Conservation (phyloP, 1,140 invertebrate genomes). For the Heterodera carotae region DNA sequence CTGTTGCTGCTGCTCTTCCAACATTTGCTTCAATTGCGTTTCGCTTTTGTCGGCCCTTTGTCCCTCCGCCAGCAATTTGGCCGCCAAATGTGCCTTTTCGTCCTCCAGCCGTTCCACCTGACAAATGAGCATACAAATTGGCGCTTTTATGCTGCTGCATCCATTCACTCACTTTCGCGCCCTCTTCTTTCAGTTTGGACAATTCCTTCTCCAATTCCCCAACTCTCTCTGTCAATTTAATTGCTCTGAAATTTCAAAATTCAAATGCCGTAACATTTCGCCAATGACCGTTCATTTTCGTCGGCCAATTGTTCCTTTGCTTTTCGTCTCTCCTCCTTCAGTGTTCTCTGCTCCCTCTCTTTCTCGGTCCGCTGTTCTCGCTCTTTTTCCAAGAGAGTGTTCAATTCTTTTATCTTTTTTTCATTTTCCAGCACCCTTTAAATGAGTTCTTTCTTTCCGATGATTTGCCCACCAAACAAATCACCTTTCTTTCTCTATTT, state of each 20-base stretch:
- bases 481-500: neutral
- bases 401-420: neutral
- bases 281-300: neutral
- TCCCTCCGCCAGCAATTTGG: constrained; percentile 3
- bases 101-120: constrained; percentile 15
- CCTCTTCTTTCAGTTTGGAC: neutral
- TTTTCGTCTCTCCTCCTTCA: neutral
- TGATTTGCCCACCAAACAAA: neutral
- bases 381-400: neutral
- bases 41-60: neutral
- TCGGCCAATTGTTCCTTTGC: neutral
- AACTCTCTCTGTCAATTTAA: constrained; percentile 9
- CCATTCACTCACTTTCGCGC: neutral
- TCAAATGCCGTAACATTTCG: neutral
- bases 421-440: neutral
- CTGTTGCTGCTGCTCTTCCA: constrained; percentile 3
- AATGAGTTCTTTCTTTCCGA: neutral
- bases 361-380: neutral
- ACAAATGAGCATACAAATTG: neutral
- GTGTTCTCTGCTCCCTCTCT: constrained; percentile 1
- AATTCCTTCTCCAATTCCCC: neutral
- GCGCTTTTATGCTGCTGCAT: neutral
- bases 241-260: neutral
- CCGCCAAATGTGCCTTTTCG: constrained; percentile 12
- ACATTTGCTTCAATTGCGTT: neutral